These are phyloP conservation scores for Ovis canadensis DNA, from an alignment of 2,113 vertebrate species.

Conservation along the genomic window DNA sequence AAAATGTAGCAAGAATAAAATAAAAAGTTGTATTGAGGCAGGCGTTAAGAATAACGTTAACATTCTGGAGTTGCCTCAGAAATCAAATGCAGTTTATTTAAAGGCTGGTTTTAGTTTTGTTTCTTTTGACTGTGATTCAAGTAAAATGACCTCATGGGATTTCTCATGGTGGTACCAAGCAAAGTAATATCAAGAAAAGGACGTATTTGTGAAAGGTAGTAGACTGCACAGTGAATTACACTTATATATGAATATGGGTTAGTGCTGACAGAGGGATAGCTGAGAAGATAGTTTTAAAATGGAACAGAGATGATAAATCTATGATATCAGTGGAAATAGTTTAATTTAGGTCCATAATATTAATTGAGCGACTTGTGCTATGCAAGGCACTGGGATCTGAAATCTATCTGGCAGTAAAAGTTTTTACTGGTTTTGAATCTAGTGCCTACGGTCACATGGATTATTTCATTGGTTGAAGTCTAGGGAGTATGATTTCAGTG, in stretches of 20 bases:
- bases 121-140: slow-evolving; percentile 65
- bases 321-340: not conserved
- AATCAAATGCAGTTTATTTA: slow-evolving; percentile 52
- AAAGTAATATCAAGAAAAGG: slow-evolving; percentile 14
- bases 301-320: not conserved
- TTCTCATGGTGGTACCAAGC: slow-evolving; percentile 30
- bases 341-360: not conserved
- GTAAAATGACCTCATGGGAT: slow-evolving; percentile 57
- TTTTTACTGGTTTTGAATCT: slow-evolving; percentile 25
- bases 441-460: not conserved
- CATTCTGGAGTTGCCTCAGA: slow-evolving; percentile 41
- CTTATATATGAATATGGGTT: not conserved
- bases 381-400: not conserved
- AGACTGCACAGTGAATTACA: not conserved
- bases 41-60: slow-evolving; percentile 66
- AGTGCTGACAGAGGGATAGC: not conserved
- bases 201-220: not conserved
- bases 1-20: slow-evolving; percentile 36
- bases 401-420: not conserved
- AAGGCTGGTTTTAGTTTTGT: slow-evolving; percentile 59
- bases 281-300: not conserved
- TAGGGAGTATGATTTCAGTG: not conserved
- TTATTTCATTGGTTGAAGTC: not conserved
- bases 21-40: slow-evolving; percentile 19
- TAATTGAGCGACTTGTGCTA: not conserved